Conservation (phyloP, 2,888 invertebrate species). For the Hipparchia semele region DNA sequence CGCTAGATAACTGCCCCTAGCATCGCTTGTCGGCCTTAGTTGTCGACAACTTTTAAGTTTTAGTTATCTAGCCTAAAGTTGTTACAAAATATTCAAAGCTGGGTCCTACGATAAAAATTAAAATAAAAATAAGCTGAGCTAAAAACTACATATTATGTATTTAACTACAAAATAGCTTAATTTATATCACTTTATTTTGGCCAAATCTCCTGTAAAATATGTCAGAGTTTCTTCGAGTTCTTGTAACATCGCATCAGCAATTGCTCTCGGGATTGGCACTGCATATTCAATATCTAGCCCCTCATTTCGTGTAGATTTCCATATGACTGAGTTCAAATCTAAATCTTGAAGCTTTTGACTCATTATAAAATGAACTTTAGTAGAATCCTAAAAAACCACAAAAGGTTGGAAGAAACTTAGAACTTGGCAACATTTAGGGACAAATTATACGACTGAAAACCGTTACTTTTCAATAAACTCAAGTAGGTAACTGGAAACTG, state of each 20-base stretch:
- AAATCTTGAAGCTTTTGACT: constrained; percentile 49
- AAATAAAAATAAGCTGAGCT: no score
- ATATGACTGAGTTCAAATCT: constrained; percentile 50
- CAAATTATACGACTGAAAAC: not conserved
- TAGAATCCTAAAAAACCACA: not conserved
- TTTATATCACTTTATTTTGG: constrained; percentile 76
- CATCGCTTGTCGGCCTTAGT: no score
- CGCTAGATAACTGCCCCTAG: no score
- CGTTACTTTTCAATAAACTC: no score
- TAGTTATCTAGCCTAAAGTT: no score
- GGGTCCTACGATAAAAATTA: not conserved
- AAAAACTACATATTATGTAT: not conserved
- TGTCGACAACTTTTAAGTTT: no score
- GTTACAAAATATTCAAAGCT: no score
- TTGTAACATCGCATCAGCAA: constrained; percentile 74
- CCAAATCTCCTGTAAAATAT: constrained; percentile 85
- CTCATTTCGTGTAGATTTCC: constrained; percentile 72
- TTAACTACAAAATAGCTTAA: not conserved
- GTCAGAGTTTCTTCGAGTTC: constrained; percentile 81
- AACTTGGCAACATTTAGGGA: constrained; percentile 3
- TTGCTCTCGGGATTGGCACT: constrained; percentile 63
- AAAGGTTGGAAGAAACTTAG: not conserved
- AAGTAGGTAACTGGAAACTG: no score
- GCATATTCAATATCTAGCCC: constrained; percentile 84
- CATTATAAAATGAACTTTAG: constrained; percentile 32